Percentiles rank a stretch among this genome's conserved stretches.
These are phyloP conservation scores for Trileptium ribeirensis DNA, from an alignment of 2,888 invertebrate genomes.

Conservation along the genomic window DNA sequence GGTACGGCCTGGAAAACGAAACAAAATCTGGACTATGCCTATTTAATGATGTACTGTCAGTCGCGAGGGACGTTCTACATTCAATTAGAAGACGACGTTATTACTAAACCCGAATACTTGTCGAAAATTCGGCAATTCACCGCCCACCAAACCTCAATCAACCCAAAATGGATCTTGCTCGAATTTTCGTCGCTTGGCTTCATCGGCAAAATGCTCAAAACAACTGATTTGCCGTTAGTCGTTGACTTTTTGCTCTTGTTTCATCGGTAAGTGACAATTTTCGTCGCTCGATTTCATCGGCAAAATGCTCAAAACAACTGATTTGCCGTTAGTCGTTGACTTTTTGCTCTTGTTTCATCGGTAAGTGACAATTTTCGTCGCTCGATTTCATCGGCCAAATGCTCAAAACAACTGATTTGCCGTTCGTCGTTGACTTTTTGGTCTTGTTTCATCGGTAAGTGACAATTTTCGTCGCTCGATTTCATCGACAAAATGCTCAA, in stretches of 20 bases:
- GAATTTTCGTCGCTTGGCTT: conserved; percentile 90
- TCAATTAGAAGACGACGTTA: conserved; percentile 55
- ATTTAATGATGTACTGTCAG: conserved; percentile 54
- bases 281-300: conserved; percentile 87
- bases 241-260: conserved; percentile 90
- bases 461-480: conserved; percentile 82
- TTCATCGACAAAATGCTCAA: conserved; percentile 85
- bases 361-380: conserved; percentile 68
- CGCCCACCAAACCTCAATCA: neutral
- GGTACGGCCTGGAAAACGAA: conserved; percentile 55
- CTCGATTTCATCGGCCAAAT: conserved; percentile 83
- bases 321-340: conserved; percentile 75
- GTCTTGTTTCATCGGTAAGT: conserved; percentile 72
- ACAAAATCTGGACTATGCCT: conserved; percentile 55
- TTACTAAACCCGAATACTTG: conserved; percentile 53
- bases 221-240: conserved; percentile 73
- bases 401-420: conserved; percentile 77
- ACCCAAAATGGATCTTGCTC: conserved; percentile 73
- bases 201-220: conserved; percentile 79
- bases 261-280: conserved; percentile 66
- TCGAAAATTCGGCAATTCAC: neutral
- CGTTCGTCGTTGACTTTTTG: conserved; percentile 79
- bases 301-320: conserved; percentile 75
- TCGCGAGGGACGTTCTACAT: conserved; percentile 52
- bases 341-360: conserved; percentile 88